Percentiles rank a stretch among this genome's conserved stretches.
Evolutionary conservation across 2,888 invertebrate genomes (phyloP).

Genomic region (Pterostichus madidus): DNA sequence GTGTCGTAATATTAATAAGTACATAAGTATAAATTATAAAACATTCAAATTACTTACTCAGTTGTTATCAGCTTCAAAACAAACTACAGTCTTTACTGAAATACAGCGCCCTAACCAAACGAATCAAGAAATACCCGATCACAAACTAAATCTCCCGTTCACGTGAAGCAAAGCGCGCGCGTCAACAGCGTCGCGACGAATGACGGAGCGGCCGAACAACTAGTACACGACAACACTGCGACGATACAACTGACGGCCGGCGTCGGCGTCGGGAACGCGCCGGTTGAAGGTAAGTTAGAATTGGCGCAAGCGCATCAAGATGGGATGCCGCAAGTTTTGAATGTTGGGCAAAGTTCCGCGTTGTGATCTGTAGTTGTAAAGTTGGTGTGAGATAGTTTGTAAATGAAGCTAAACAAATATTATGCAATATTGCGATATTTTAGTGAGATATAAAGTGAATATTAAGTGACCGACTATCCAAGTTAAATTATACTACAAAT

Average conservation of each 20-base stretch:
- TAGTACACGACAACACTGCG: slow-evolving; percentile 25
- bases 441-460: no score
- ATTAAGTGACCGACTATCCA: no score
- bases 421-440: no score
- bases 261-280: slow-evolving; percentile 25
- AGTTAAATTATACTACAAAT: no score
- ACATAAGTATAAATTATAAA: no score
- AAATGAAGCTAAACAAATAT: no score
- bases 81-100: no score
- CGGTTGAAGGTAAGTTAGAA: neutral
- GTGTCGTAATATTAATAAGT: no score
- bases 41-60: no score
- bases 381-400: no score
- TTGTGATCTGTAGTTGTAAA: neutral
- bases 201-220: neutral
- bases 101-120: no score
- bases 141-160: neutral
- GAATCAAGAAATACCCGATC: neutral
- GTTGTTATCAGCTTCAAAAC: no score
- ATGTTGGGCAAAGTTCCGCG: neutral
- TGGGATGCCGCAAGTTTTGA: neutral
- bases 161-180: slow-evolving; percentile 27
- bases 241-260: slow-evolving; percentile 23
- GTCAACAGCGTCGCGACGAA: slow-evolving; percentile 5
- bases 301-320: slow-evolving; percentile 18